Evolutionary conservation across 2,797 vertebrate genomes (phyloP).

Genomic region (Neopelma chrysocephalum): DNA sequence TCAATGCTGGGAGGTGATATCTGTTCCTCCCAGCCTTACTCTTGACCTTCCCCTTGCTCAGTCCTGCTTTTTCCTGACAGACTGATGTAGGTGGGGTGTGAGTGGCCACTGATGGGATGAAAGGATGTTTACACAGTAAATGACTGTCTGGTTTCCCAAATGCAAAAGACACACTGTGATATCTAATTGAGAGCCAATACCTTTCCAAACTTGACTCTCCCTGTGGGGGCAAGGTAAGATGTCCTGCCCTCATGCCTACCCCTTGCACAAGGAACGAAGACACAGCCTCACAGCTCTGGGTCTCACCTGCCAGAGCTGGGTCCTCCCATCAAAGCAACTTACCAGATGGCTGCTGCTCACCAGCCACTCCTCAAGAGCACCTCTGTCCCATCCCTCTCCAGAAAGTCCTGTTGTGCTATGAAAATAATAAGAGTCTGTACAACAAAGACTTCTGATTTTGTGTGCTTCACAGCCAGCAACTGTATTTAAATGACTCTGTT

Average conservation of each 20-base stretch:
- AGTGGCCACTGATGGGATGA: not conserved
- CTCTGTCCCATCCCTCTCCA: not conserved
- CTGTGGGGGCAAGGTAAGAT: not conserved
- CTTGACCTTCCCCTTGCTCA: not conserved
- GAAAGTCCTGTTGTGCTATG: not conserved
- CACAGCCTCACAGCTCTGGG: not conserved
- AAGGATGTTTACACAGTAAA: not conserved
- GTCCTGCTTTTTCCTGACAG: not conserved
- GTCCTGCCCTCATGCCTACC: not conserved
- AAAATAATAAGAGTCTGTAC: not conserved
- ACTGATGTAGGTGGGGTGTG: not conserved
- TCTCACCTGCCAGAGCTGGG: not conserved
- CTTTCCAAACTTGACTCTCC: not conserved
- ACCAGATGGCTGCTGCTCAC: fast-evolving
- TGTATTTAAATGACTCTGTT: not conserved
- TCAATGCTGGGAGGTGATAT: not conserved
- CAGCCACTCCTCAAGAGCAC: not conserved
- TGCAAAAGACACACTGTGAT: not conserved
- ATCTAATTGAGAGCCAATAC: not conserved
- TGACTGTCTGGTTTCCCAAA: not conserved
- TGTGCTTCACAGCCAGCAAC: not conserved
- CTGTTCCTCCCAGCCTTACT: not conserved
- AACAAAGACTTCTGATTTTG: not conserved
- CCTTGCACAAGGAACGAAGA: not conserved
- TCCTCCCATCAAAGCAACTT: not conserved